Base-by-base conservation (phyloP, 2,888 invertebrate species). In the Lampropteryx suffumata region DNA sequence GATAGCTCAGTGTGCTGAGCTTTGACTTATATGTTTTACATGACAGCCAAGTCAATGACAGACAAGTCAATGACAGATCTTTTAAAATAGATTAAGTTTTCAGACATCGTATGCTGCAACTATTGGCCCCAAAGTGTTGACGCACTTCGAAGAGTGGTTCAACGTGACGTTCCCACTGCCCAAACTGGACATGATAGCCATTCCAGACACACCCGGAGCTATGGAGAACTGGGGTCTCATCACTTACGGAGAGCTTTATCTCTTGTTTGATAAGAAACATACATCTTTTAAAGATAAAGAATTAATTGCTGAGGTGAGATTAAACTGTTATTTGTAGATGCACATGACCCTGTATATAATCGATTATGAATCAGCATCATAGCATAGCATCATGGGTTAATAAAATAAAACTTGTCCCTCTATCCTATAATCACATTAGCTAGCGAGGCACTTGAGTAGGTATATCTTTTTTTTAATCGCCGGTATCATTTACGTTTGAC, bases 211-310 rank as follows among this genome's bases (percentile, higher is more conserved):
- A 1, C 94, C 95, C 0, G 94, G 94, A 0, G 95, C 95, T 50
- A 95, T 95, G 95, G 91, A 91, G 76, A 91, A 91, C 76, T 95
- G 95, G 95, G 94, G 97, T 1, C 87, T 97, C 51, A 94, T 98
- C 61, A 97, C 97, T 0, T 97, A 96, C 85, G 62, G 87, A 44
- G 96, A 96, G 74, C 93, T 93, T 0, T 92, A 93, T 0, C 76
- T 96, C 57, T 82, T 96, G 2, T 95, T 92, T 65, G 94, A 95
- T 40, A 88, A 91, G 30, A 82, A 91, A 21, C 84, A 92, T 24
- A 93, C 94, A 0, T 92, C 94, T 0, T 89, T 92, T 52, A 70
- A 91, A n/a, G 93, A 91, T 57, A 93, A 94, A 73, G 92, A 93
- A 63, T 72, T 91, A 29, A 92, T 94, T 6, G 93, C 93, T 13